phyloP scores from a whole-genome alignment of 2,797 vertebrate species.

The Pogonophryne albipinna region DNA sequence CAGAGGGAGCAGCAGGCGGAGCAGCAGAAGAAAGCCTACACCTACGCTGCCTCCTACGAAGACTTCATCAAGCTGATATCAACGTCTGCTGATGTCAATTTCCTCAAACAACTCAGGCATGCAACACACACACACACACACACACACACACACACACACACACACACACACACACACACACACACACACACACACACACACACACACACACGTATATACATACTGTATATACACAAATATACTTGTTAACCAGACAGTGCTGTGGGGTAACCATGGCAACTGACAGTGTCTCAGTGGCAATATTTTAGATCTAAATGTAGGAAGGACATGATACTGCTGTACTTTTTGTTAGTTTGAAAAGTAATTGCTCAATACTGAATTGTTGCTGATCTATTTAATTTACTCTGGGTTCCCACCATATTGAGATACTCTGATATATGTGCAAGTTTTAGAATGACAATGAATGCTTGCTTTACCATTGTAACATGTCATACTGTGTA shows the following conservation, averaged over 20 bases:
- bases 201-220: too few species aligned
- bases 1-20: constrained; percentile 94
- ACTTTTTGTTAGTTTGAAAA: constrained; percentile 36
- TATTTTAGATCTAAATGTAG: constrained; percentile 36
- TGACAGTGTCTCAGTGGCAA: constrained; percentile 43
- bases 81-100: constrained; percentile 93
- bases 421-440: background rate
- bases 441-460: background rate
- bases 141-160: too few species aligned
- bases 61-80: constrained; percentile 99
- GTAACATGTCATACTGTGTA: background rate
- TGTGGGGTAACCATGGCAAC: constrained; percentile 72
- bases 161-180: too few species aligned
- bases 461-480: background rate
- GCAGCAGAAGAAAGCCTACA: constrained; percentile 97
- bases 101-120: constrained; percentile 97
- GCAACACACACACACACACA: too few species aligned
- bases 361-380: constrained; percentile 1
- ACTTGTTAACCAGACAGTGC: constrained; percentile 20
- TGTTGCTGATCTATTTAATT: background rate
- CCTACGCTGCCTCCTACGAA: constrained; percentile 97
- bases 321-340: constrained; percentile 14
- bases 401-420: background rate
- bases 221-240: background rate
- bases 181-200: too few species aligned